These are phyloP conservation scores for Hetaerina titia DNA, from an alignment of 2,888 invertebrate species.

Conservation along the genomic window DNA sequence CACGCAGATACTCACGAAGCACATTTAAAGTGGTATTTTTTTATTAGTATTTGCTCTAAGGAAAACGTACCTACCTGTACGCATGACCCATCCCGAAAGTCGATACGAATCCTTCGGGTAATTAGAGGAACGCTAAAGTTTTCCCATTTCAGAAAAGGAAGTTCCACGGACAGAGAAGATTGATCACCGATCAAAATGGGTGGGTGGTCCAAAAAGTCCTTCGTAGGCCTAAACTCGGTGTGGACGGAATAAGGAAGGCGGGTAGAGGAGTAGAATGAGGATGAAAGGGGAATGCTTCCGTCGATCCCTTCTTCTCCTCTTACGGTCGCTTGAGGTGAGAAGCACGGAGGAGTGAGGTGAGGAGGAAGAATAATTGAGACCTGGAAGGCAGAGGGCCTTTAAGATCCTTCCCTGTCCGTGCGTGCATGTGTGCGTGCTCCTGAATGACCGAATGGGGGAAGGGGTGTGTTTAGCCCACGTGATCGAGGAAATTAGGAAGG, in stretches of 20 bases:
- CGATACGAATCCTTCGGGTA: conserved; percentile 24
- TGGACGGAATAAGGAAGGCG: background rate
- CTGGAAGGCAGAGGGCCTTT: background rate
- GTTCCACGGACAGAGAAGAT: background rate
- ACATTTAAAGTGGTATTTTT: background rate
- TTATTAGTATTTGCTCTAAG: background rate
- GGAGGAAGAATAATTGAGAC: background rate
- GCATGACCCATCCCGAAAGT: background rate
- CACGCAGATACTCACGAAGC: background rate
- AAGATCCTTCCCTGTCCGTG: background rate
- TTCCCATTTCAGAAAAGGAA: background rate
- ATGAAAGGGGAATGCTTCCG: background rate
- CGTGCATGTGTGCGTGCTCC: background rate
- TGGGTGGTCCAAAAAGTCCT: background rate
- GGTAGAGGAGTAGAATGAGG: background rate
- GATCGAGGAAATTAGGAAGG: background rate
- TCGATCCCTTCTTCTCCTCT: background rate
- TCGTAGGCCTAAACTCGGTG: background rate
- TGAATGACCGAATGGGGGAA: background rate
- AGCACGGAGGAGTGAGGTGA: background rate
- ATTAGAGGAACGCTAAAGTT: conserved; percentile 5
- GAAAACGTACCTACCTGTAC: background rate
- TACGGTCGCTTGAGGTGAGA: background rate
- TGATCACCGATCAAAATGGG: conserved; percentile 35
- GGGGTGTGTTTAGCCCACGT: background rate